Base-by-base conservation (phyloP, 2,797 vertebrate species). In the Artibeus lituratus region DNA sequence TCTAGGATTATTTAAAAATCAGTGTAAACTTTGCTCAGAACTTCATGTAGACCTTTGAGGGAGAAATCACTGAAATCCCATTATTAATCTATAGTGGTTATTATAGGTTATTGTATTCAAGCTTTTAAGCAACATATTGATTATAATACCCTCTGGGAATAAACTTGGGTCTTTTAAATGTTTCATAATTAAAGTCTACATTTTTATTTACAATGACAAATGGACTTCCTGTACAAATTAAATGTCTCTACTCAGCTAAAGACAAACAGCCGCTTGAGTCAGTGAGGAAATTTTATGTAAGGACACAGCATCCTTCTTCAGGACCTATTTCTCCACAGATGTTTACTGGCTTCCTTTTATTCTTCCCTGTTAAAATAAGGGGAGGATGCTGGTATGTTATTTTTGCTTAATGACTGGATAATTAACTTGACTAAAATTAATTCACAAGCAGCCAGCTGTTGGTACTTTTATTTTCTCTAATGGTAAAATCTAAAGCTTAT, bases 161-260 rank as follows among this genome's bases (percentile, higher is more conserved):
- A 81, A 73, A 67, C 22, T 87, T 65, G 14, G 18, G 9, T 62
- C 81, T 82, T 92, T 94, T 49, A 73, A 90, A 67, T 42, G 14
- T 95, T 93, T 84, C 16, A 53, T 87, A 90, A 55, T 93, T 93
- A 73, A 24, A 94, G 69, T 47, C 89, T 82, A 3, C 21, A 69
- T 77, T 95, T 96, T 84, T 67, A 92, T 22, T 85, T 91, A 51
- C 6, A 77, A 74, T 82, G n/a, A 62, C 26, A 87, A 73, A 77
- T 72, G 49, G 29, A 35, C n/a, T 94, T 95, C 89, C 47, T 82
- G 14, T 42, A 55, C 44, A 90, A 32, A 14, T 76, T 70, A 1
- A 87, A 37, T 83, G 51, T 81, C 29, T 85, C 69, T 82, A 35
- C 15, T 67, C n/a, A 81, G 16, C 67, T 89, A 59, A 80, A 73